Percentiles rank a stretch among this genome's conserved stretches.
Conservation (phyloP, 2,113 vertebrate species). For the Calyptommatus sinebrachiatus region DNA sequence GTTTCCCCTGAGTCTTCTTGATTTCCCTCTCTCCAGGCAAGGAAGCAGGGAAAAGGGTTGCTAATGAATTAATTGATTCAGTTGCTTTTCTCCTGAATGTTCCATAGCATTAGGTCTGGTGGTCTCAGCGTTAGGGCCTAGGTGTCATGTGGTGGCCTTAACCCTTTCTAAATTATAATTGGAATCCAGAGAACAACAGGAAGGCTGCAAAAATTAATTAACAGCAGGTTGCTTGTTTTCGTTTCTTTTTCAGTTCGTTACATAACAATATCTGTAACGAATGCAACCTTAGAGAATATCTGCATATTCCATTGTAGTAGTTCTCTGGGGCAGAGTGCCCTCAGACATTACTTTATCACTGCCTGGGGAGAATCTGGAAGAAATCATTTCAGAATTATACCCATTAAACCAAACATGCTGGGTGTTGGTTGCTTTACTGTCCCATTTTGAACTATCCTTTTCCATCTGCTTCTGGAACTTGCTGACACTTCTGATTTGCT, state of each 20-base stretch:
- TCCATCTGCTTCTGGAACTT: too few relatives aligned
- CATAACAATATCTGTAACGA: not conserved
- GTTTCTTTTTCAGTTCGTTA: not conserved
- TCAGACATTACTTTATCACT: too few relatives aligned
- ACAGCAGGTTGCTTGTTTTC: not conserved
- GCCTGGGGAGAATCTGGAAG: too few relatives aligned
- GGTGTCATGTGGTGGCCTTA: not conserved
- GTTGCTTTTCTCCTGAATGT: not conserved
- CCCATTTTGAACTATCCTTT: too few relatives aligned
- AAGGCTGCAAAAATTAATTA: not conserved
- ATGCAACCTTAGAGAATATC: not conserved
- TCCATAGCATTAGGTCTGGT: slow-evolving; percentile 25
- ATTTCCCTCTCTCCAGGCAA: slow-evolving; percentile 13
- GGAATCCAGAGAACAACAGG: not conserved
- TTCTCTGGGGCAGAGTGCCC: too few relatives aligned
- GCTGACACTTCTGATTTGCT: too few relatives aligned
- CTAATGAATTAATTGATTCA: slow-evolving; percentile 20
- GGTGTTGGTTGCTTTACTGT: too few relatives aligned
- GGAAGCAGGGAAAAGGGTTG: not conserved
- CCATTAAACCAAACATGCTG: too few relatives aligned
- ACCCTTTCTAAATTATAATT: not conserved
- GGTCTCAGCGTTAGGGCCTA: not conserved
- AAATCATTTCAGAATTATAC: too few relatives aligned
- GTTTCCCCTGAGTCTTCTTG: slow-evolving; percentile 3
- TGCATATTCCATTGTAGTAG: too few relatives aligned